Percentiles rank a stretch among this genome's conserved stretches.
These are phyloP conservation scores for Echinops telfairi DNA, from an alignment of 2,113 vertebrate species.

Conservation along the genomic window DNA sequence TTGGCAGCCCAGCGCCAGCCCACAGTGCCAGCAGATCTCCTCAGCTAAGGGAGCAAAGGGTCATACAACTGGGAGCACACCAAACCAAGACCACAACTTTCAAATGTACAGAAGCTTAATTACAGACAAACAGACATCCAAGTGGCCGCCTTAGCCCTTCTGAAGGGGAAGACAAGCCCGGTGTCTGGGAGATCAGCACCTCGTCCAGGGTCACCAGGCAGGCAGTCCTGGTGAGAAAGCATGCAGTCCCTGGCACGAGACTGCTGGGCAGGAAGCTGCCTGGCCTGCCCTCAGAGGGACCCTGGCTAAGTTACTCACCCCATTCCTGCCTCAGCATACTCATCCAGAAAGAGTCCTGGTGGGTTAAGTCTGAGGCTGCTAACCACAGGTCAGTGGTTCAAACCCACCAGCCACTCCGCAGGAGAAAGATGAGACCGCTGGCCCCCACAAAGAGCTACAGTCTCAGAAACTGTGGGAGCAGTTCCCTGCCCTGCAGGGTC, in stretches of 20 bases:
- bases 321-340: conserved; percentile 8
- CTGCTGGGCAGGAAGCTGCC: background rate
- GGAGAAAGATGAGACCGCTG: no score
- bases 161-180: conserved; percentile 23
- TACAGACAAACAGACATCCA: background rate
- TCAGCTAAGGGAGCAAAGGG: background rate
- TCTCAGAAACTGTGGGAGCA: no score
- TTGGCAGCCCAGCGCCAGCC: no score
- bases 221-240: background rate
- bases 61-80: conserved; percentile 21
- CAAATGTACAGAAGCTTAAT: background rate
- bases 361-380: no score
- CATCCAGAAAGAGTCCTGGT: background rate
- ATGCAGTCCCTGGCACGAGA: background rate
- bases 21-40: no score
- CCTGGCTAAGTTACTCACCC: background rate
- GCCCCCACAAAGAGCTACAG: no score
- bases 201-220: conserved; percentile 6
- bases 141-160: background rate
- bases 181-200: background rate
- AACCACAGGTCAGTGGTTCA: no score
- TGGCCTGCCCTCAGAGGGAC: background rate
- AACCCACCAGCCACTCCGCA: no score
- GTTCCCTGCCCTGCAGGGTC: no score
- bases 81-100: conserved; percentile 7